Base-by-base conservation (phyloP, 2,888 invertebrate species). In the Coremacera marginata region DNA sequence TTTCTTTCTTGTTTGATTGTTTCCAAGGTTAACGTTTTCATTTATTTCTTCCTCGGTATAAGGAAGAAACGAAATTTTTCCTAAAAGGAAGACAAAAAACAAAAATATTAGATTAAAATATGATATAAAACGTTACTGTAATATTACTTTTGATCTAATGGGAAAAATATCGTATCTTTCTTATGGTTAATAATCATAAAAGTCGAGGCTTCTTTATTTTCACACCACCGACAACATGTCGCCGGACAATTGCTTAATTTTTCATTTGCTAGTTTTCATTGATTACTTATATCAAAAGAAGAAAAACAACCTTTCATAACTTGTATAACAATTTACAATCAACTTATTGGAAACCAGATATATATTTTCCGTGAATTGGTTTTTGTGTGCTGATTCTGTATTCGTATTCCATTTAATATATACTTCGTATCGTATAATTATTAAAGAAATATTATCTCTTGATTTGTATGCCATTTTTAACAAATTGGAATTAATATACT, bases 1-100 rank as follows among this genome's bases (percentile, higher is more conserved):
- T 88, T 88, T 87, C 85, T 88, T 88, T 88, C 87, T 88, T 87
- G 85, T 88, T 88, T 88, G 88, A 88, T 88, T 88, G 88, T 88
- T 88, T 88, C 86, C 84, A 86, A 86, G 87, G 86, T 87, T 86
- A 86, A 87, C 86, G 83, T 84, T 86, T 86, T 87, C 82, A 85
- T 87, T 87, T 86, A 83, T 85, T 84, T n/a, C n/a, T 84, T 79
- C 84, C 82, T 8, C 74, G 25, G 34, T 27, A 22, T 37, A 37
- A 57, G 19, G 55, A 74, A 74, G 55, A 65, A 67, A 55, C 74
- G 34, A 74, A 67, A 5, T 31, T 63, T 31, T 34, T 25, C 63
- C 22, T 22, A 11, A 19, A n/a, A n/a, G n/a, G n/a, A n/a, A n/a
- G n/a, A n/a, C n/a, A n/a, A n/a, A n/a, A n/a, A 25, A 14, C 19